These are phyloP conservation scores for Ictalurus furcatus DNA, from an alignment of 2,113 vertebrate species.

Conservation along the genomic window DNA sequence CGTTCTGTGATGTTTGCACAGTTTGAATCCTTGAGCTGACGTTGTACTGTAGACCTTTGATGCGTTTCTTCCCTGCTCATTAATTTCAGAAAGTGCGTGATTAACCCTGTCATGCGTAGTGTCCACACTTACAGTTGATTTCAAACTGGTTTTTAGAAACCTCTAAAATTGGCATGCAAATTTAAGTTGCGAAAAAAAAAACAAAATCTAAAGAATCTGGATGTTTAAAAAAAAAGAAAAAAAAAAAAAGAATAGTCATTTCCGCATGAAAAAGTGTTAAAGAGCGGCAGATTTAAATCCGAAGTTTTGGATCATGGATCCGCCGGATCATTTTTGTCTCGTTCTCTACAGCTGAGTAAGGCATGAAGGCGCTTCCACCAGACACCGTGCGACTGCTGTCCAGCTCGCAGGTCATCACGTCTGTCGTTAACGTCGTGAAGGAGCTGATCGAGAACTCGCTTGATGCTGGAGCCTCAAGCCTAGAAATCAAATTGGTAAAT, in stretches of 20 bases:
- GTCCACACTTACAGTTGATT: too few species aligned
- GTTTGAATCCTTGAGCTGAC: not conserved
- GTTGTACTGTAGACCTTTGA: not conserved
- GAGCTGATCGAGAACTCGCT: constrained; percentile 92
- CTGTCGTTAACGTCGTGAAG: constrained; percentile 89
- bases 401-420: constrained; percentile 91
- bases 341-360: constrained; percentile 11
- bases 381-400: constrained; percentile 85
- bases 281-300: not conserved
- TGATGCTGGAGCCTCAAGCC: constrained; percentile 83
- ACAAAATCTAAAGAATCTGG: not conserved
- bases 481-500: constrained; percentile 89
- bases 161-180: not conserved
- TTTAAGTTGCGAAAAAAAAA: not conserved
- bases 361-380: constrained; percentile 87
- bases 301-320: not conserved
- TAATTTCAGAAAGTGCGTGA: not conserved
- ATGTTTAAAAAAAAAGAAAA: not conserved
- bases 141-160: not conserved
- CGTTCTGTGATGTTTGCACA: not conserved
- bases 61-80: not conserved
- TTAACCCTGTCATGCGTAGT: not conserved
- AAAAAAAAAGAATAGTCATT: not conserved
- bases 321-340: not conserved
- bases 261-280: not conserved